phyloP scores from a whole-genome alignment of 2,888 invertebrate species.

The Drosophila demipolita region DNA sequence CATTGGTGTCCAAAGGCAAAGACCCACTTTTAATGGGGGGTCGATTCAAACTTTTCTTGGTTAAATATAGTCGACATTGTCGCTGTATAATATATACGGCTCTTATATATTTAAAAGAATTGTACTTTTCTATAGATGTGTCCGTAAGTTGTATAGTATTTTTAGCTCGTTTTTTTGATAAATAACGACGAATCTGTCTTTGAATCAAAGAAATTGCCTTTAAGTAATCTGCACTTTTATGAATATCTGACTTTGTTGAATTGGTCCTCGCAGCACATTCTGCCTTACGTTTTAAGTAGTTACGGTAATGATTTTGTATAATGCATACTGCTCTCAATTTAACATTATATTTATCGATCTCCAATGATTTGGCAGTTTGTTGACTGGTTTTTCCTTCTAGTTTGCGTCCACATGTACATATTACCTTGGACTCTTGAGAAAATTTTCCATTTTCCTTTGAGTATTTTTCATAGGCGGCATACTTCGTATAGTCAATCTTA shows the following conservation, averaged over 20 bases:
- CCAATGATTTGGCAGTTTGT: background rate
- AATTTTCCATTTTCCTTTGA: conserved; percentile 53
- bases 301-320: conserved; percentile 54
- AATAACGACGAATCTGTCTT: conserved; percentile 46
- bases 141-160: background rate
- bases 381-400: background rate
- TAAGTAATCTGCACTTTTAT: conserved; percentile 43
- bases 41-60: conserved; percentile 28
- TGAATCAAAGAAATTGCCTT: conserved; percentile 57
- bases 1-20: conserved; percentile 13
- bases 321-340: conserved; percentile 51
- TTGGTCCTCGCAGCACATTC: background rate
- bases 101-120: conserved; percentile 62
- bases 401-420: conserved; percentile 72
- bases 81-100: conserved; percentile 77
- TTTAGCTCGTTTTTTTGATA: conserved; percentile 36
- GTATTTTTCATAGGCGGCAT: conserved; percentile 69
- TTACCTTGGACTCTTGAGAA: conserved; percentile 43
- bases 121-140: background rate
- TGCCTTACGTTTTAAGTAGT: conserved; percentile 47
- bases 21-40: background rate
- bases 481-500: conserved; percentile 39
- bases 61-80: conserved; percentile 66
- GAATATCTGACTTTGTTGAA: background rate
- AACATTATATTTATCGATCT: background rate